Evolutionary conservation across 2,888 invertebrate species (phyloP).

Genomic region (Escarpia spicata): DNA sequence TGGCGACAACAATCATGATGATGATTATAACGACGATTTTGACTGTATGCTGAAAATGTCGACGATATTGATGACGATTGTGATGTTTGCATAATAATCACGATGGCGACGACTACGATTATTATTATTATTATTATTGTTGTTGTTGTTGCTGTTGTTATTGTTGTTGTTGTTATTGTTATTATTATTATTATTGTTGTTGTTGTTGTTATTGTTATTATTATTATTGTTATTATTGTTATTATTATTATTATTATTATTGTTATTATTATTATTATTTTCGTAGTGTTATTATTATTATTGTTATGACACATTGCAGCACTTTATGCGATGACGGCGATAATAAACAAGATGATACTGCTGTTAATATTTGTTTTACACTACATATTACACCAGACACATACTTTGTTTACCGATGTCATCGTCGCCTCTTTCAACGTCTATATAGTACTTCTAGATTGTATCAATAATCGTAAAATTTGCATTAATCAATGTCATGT

Average conservation of each 20-base stretch:
- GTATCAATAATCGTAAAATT: neutral
- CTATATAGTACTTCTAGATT: neutral
- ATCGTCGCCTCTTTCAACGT: neutral
- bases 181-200: too few species aligned
- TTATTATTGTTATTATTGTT: too few species aligned
- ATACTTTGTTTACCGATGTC: neutral
- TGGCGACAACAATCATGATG: neutral
- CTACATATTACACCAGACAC: neutral
- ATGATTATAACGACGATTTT: neutral
- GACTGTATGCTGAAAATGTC: too few species aligned
- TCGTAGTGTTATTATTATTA: neutral
- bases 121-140: too few species aligned
- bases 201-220: too few species aligned
- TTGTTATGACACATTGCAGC: neutral
- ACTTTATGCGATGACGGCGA: neutral
- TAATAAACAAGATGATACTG: neutral
- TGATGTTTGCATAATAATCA: neutral
- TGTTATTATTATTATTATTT: neutral
- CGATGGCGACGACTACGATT: neutral
- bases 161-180: too few species aligned
- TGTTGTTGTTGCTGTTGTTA: too few species aligned
- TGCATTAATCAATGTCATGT: neutral
- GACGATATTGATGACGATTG: neutral
- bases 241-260: too few species aligned
- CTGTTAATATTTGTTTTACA: neutral